Percentiles rank a stretch among this genome's conserved stretches.
phyloP scores from a whole-genome alignment of 2,113 vertebrate species.

The Aspidoscelis tigris region DNA sequence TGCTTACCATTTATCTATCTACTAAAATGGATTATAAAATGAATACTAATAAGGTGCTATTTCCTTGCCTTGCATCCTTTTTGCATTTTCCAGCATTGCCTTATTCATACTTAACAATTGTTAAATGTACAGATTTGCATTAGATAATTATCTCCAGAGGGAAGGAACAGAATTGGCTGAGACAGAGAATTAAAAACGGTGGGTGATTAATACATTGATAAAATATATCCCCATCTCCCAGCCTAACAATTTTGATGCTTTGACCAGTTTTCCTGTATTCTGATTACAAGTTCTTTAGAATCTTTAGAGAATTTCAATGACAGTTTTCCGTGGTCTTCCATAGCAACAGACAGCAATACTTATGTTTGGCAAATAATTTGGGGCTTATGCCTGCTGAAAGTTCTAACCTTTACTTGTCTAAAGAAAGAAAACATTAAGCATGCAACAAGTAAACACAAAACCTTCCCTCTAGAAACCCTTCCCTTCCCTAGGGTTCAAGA shows the following conservation, averaged over 20 bases:
- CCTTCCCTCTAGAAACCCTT: neutral
- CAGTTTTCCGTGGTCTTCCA: neutral
- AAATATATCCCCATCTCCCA: neutral
- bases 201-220: neutral
- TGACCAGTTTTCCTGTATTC: neutral
- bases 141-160: neutral
- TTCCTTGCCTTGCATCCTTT: rapidly evolving
- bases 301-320: neutral
- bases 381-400: neutral
- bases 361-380: neutral
- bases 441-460: neutral
- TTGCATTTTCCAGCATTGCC: neutral
- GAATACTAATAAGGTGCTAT: neutral
- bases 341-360: neutral
- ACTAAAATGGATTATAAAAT: constrained; percentile 11
- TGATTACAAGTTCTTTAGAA: neutral
- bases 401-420: neutral
- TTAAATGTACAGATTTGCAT: constrained; percentile 5
- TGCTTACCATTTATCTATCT: neutral
- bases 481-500: neutral
- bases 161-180: neutral
- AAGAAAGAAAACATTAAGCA: neutral
- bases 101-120: neutral
- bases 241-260: neutral
- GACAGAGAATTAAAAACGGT: neutral